Evolutionary conservation across 2,113 vertebrate species (phyloP), one percentile per base, ranked within the genome.

Genomic region (Myiozetetes cayanensis): DNA sequence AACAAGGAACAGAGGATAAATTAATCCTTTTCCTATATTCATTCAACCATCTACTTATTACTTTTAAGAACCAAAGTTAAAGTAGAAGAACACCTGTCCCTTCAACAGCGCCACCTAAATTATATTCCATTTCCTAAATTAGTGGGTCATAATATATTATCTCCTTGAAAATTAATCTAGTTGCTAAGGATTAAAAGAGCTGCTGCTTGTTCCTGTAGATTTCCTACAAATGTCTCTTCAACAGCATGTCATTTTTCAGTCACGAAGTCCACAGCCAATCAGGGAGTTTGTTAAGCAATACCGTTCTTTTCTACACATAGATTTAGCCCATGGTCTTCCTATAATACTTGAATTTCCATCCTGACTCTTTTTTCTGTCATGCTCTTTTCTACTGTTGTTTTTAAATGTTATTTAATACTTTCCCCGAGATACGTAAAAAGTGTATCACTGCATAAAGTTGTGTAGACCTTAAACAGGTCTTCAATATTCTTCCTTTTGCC

Each of bases 391-490:
- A 30, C 2, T 14, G 3, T 22, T 43, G 8, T 46, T 81, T 77
- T 18, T 37, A 55, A n/a, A 43, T 39, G 3, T 28, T 14, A n/a
- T 72, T 82, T 59, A 59, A 53, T 89, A 59, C 8, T 41, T 83
- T 46, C 9, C 5, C 19, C 35, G 20, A 79, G 6, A 44, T 43
- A 44, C 1, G 0, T 20, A 44, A 71, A 19, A 82, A 58, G 12
- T 35, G 7, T 53, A 39, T 6, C 0, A 0, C 58, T 55, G 78
- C 6, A 16, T 47, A 39, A 67, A 80, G 39, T 47, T 63, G 11
- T 31, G 35, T n/a, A 68, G 53, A 72, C 10, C 12, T 35, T 50
- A 30, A 65, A 35, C 4, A 65, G 6, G 4, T 33, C 39, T 65
- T 79, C 21, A 74, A 12, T 30, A 49, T 7, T 82, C 28, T 53